Conservation (phyloP, 2,888 invertebrate genomes). For the Adelognathus sp. region DNA sequence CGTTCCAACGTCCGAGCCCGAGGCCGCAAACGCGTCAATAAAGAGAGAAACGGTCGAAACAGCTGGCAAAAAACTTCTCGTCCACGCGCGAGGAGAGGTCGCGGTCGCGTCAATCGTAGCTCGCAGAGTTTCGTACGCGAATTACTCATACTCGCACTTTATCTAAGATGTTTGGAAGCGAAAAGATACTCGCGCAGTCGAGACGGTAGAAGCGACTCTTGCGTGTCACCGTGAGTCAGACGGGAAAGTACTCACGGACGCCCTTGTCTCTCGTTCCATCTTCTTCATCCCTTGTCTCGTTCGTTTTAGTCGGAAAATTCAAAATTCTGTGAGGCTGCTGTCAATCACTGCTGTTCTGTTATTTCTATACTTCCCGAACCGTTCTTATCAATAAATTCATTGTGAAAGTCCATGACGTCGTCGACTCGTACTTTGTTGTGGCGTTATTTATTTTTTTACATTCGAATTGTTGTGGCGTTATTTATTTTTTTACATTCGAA, state of each 20-base stretch:
- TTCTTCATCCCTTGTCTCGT: slow-evolving; percentile 3
- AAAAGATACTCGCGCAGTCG: slow-evolving; percentile 62
- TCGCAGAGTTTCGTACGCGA: slow-evolving; percentile 61
- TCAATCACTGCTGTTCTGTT: slow-evolving; percentile 54
- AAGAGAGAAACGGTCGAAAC: slow-evolving; percentile 4
- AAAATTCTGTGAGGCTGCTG: slow-evolving; percentile 60
- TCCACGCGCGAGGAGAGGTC: background rate
- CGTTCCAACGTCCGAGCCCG: background rate
- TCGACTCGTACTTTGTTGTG: slow-evolving; percentile 50
- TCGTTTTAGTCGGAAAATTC: slow-evolving; percentile 18
- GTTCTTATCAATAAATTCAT: slow-evolving; percentile 55
- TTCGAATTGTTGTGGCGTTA: slow-evolving; percentile 32
- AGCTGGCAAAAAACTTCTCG: slow-evolving; percentile 2
- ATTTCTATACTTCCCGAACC: too few relatives aligned
- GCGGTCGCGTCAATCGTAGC: slow-evolving; percentile 16
- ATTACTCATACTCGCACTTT: slow-evolving; percentile 72
- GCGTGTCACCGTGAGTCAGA: slow-evolving; percentile 14
- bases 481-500: background rate
- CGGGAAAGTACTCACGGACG: background rate
- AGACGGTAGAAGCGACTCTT: slow-evolving; percentile 35
- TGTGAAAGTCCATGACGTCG: slow-evolving; percentile 32
- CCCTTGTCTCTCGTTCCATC: background rate
- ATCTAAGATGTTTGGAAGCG: slow-evolving; percentile 69
- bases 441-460: too few relatives aligned
- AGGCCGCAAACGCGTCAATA: background rate